Percentiles rank a stretch among this genome's conserved stretches.
These are phyloP conservation scores for Gobionotothen gibberifrons DNA, from an alignment of 2,797 vertebrate species.

Conservation along the genomic window DNA sequence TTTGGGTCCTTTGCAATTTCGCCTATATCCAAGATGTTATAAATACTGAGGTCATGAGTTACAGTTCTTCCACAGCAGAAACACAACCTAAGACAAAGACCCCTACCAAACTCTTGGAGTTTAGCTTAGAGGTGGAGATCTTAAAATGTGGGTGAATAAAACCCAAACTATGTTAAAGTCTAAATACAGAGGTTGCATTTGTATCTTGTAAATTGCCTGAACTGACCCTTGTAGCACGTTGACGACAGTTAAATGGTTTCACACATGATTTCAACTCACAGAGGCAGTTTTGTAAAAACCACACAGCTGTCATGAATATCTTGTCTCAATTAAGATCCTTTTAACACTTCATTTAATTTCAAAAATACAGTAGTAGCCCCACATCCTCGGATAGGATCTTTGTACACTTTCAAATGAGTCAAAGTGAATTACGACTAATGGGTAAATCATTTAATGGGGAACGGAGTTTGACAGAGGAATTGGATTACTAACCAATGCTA, in stretches of 20 bases:
- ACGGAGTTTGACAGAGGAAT: conserved; percentile 70
- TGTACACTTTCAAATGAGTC: conserved; percentile 62
- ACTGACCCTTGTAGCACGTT: not conserved
- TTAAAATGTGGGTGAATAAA: not conserved
- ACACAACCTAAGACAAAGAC: too few species aligned
- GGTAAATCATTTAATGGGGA: conserved; percentile 74
- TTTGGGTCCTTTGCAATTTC: too few species aligned
- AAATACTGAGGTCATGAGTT: too few species aligned
- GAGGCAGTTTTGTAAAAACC: conserved; percentile 37
- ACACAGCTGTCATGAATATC: conserved; percentile 42
- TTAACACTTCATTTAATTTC: conserved; percentile 71
- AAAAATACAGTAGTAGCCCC: conserved; percentile 68
- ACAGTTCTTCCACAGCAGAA: too few species aligned
- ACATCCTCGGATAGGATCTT: conserved; percentile 66
- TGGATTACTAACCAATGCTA: conserved; percentile 69
- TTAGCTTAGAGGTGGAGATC: too few species aligned
- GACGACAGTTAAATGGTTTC: not conserved
- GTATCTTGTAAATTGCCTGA: not conserved
- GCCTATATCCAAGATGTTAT: too few species aligned
- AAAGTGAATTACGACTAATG: conserved; percentile 75
- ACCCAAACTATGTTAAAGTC: not conserved
- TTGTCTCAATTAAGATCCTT: conserved; percentile 58
- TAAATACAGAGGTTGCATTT: not conserved
- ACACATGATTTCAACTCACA: conserved; percentile 16
- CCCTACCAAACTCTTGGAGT: too few species aligned